phyloP scores from a whole-genome alignment of 2,113 vertebrate genomes.

The Bos javanicus region DNA sequence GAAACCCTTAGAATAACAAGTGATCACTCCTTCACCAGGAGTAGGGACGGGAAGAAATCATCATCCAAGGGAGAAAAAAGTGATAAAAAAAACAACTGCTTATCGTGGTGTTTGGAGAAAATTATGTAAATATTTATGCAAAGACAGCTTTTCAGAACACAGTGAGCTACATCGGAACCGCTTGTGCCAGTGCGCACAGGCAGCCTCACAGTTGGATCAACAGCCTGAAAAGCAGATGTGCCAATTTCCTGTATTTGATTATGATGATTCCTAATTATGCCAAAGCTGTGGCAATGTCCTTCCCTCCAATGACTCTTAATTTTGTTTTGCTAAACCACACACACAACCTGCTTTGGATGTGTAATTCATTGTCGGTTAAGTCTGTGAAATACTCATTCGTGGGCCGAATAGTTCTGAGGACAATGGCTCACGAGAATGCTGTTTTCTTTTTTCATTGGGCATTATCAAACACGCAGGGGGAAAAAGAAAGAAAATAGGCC shows the following conservation, averaged over 20 bases:
- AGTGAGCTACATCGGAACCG: conserved; percentile 61
- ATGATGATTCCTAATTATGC: conserved; percentile 83
- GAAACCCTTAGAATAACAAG: neutral
- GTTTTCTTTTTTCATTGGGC: conserved; percentile 3
- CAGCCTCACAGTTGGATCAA: conserved; percentile 72
- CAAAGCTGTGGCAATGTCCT: conserved; percentile 81
- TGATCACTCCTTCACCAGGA: conserved; percentile 19
- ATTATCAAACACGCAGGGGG: neutral
- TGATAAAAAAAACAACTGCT: conserved; percentile 69
- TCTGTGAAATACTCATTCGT: conserved; percentile 66
- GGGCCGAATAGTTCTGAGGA: conserved; percentile 40
- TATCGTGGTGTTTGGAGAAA: conserved; percentile 65
- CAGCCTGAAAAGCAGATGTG: conserved; percentile 86
- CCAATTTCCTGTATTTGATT: conserved; percentile 84
- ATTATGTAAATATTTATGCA: conserved; percentile 76
- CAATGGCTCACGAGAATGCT: conserved; percentile 18
- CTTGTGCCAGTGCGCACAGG: conserved; percentile 61
- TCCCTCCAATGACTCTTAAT: conserved; percentile 78
- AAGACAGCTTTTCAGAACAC: conserved; percentile 75
- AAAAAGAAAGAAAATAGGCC: neutral
- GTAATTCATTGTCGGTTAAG: conserved; percentile 35
- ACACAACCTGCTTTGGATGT: conserved; percentile 67
- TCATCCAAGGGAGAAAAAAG: conserved; percentile 65
- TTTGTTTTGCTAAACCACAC: conserved; percentile 74
- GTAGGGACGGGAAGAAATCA: conserved; percentile 32